Conservation (phyloP, 2,888 invertebrate genomes). For the Drosophila anceps region DNA sequence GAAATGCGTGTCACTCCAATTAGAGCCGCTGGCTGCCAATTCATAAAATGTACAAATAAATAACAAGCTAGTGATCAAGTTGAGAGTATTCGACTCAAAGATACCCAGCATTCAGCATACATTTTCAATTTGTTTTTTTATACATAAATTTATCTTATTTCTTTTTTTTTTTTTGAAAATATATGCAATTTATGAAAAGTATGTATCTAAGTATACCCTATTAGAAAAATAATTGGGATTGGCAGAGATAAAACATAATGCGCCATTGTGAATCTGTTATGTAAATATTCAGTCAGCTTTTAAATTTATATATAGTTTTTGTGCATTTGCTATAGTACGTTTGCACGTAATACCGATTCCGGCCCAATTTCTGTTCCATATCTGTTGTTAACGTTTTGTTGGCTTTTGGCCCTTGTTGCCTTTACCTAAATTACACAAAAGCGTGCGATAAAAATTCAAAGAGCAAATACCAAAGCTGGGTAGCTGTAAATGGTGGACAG, state of each 20-base stretch:
- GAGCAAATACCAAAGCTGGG: conserved; percentile 43
- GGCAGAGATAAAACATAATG: neutral
- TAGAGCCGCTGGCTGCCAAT: neutral
- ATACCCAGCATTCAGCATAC: neutral
- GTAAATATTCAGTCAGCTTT: neutral
- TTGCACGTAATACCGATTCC: neutral
- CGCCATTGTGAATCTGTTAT: neutral
- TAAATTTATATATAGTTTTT: neutral
- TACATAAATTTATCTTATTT: too few relatives aligned
- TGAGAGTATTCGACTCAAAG: neutral
- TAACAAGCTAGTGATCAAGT: neutral
- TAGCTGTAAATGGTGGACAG: conserved; percentile 68
- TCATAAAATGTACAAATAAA: conserved; percentile 10
- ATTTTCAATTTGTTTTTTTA: neutral
- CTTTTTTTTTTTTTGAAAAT: neutral
- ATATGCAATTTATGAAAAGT: neutral
- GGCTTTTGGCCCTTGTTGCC: conserved; percentile 30
- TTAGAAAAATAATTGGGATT: neutral
- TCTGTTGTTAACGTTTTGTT: conserved; percentile 24
- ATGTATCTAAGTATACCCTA: neutral
- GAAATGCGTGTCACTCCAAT: conserved; percentile 10
- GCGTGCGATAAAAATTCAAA: conserved; percentile 60
- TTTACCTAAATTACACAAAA: conserved; percentile 56
- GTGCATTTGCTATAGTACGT: neutral
- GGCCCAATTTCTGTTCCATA: neutral